Base-by-base conservation (phyloP, 2,888 invertebrate species). In the Drosophila nigricruria region DNA sequence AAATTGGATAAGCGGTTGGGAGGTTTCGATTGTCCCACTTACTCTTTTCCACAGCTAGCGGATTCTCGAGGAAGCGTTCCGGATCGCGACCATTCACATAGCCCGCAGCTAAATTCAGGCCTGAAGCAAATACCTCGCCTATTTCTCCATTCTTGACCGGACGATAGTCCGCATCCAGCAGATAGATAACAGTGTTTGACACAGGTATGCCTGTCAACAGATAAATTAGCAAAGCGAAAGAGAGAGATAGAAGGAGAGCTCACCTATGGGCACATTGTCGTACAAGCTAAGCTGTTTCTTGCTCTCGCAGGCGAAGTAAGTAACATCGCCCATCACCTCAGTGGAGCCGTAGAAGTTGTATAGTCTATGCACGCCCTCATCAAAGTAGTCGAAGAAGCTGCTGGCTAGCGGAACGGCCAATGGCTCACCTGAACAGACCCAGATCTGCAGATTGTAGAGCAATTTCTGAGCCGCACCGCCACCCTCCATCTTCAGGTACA, bases 261-360 rank as follows among this genome's bases (percentile, higher is more conserved):
- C 92, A 96, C 97, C 97, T 78, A 98, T 97, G 2, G 97, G 97
- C 56, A 98, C 95, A 80, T 96, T 96, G 10, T 95, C 94, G 64
- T 94, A 93, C 65, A 94, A 92, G 70, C 95, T 94, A 67, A 97
- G 86, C 76, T 96, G 95, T 5, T 94, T 94, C 16, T 93, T 90
- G 56, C 93, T 94, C 66, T 94, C 94, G 81, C 97, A 93, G 0
- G 96, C 94, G 81, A 96, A 95, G 87, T 95, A 97, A 0, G 97
- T 97, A 3, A 98, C 97, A 90, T 97, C 98, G 0, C 97, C 98
- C 96, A 97, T 97, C 0, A 97, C 95, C 92, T 98, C 98, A 0
- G 98, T 97, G 77, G 97, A 97, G 0, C 98, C 98, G 88, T 97
- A 98, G 90, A 97, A 97, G 91, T 98, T 98, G 59, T 97, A 97